Conservation (phyloP, 2,888 invertebrate genomes). For the Xiphydria camelus region DNA sequence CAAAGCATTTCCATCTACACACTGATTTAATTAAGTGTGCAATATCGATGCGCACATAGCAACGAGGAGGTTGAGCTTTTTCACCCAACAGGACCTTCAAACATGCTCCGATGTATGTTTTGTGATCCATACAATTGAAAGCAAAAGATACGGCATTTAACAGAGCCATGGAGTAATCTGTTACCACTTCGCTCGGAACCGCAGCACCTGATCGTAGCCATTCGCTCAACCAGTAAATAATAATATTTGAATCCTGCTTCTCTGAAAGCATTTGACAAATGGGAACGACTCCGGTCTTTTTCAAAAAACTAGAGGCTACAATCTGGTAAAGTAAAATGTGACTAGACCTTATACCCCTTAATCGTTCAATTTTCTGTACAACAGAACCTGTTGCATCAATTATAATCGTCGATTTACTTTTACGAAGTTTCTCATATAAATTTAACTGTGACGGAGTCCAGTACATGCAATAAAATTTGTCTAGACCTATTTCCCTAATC, state of each 20-base stretch:
- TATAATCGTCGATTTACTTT: too few species aligned
- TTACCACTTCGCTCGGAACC: constrained; percentile 14
- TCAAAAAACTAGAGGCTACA: too few species aligned
- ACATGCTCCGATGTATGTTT: constrained; percentile 13
- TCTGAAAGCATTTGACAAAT: constrained; percentile 23
- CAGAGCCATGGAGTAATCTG: constrained; percentile 12
- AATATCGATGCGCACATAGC: constrained; percentile 13
- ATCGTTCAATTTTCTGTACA: too few species aligned
- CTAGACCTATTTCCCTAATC: too few species aligned
- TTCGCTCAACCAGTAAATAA: constrained; percentile 11
- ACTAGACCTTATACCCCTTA: too few species aligned
- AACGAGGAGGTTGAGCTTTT: too few species aligned
- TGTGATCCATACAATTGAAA: constrained; percentile 17
- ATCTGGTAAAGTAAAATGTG: too few species aligned
- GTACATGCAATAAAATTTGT: too few species aligned
- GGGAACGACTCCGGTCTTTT: too few species aligned
- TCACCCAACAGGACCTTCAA: not conserved
- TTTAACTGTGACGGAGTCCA: too few species aligned
- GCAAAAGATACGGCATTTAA: constrained; percentile 15
- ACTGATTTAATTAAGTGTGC: constrained; percentile 16
- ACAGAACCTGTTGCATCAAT: too few species aligned
- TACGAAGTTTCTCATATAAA: too few species aligned
- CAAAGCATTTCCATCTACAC: constrained; percentile 12
- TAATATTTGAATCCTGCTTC: constrained; percentile 11
- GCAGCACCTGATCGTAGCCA: constrained; percentile 13